phyloP scores from a whole-genome alignment of 1,140 invertebrate species.

The Orchestia grillus region DNA sequence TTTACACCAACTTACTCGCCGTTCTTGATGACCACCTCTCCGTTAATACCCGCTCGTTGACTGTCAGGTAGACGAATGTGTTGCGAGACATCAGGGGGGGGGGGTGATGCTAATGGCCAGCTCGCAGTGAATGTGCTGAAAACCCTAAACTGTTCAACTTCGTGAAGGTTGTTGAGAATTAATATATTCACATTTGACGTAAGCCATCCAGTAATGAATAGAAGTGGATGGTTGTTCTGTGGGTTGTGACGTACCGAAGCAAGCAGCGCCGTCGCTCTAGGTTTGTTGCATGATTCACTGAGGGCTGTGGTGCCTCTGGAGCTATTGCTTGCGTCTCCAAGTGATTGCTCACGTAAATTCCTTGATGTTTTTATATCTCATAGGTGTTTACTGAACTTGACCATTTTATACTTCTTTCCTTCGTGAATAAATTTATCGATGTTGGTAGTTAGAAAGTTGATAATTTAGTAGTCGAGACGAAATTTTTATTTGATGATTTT shows the following conservation, averaged over 20 bases:
- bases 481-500: slow-evolving; percentile 18
- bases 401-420: slow-evolving; percentile 1
- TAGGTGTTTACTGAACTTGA: background rate
- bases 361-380: background rate
- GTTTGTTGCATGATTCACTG: background rate
- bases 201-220: background rate
- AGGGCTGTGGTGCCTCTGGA: too few relatives aligned
- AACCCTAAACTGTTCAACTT: background rate
- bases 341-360: background rate
- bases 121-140: background rate
- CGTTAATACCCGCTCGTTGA: too few relatives aligned
- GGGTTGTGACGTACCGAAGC: background rate
- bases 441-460: slow-evolving; percentile 2
- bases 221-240: background rate
- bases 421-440: background rate
- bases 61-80: too few relatives aligned
- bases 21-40: too few relatives aligned
- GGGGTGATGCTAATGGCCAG: background rate
- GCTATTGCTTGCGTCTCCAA: too few relatives aligned
- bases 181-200: background rate
- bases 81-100: too few relatives aligned
- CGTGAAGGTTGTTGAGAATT: background rate
- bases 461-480: slow-evolving; percentile 4
- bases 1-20: too few relatives aligned
- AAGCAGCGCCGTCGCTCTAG: background rate